Percentiles rank a stretch among this genome's conserved stretches.
phyloP scores from a whole-genome alignment of 2,113 vertebrate species.

The Poeciliopsis occidentalis region DNA sequence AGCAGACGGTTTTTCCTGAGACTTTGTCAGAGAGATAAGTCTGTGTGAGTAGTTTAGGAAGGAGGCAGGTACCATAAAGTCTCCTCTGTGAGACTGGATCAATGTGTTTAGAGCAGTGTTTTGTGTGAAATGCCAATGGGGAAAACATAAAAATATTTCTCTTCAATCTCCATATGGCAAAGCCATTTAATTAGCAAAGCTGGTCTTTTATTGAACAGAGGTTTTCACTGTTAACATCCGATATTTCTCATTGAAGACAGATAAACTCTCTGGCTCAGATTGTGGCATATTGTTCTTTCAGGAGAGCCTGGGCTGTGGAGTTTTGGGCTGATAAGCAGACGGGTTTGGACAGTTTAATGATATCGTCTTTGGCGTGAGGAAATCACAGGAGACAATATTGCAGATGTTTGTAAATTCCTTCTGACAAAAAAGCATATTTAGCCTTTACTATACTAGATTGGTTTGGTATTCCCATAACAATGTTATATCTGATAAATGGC shows the following conservation, averaged over 20 bases:
- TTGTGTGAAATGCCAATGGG: slow-evolving; percentile 39
- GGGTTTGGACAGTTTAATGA: slow-evolving; percentile 7
- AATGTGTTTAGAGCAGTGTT: slow-evolving; percentile 56
- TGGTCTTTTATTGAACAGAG: slow-evolving; percentile 33
- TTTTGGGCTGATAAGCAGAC: background rate
- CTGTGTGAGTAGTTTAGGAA: slow-evolving; percentile 59
- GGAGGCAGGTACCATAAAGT: slow-evolving; percentile 57
- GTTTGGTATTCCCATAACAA: too few relatives aligned
- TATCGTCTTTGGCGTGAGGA: background rate
- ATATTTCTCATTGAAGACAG: slow-evolving; percentile 45
- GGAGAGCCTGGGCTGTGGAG: slow-evolving; percentile 19
- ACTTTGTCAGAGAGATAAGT: slow-evolving; percentile 62
- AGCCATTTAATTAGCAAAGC: slow-evolving; percentile 54
- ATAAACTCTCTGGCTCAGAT: slow-evolving; percentile 45
- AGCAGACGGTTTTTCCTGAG: slow-evolving; percentile 47
- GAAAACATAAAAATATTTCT: slow-evolving; percentile 39
- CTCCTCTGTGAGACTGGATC: slow-evolving; percentile 54
- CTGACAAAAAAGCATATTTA: background rate
- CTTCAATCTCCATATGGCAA: slow-evolving; percentile 34
- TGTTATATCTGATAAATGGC: too few relatives aligned
- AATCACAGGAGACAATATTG: background rate
- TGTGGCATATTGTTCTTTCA: slow-evolving; percentile 48
- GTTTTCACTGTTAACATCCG: slow-evolving; percentile 49
- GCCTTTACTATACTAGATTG: too few relatives aligned
- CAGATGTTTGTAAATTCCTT: background rate